Evolutionary conservation across 2,113 vertebrate species (phyloP), one percentile per base, ranked within the genome.

Genomic region (Okapia johnstoni): DNA sequence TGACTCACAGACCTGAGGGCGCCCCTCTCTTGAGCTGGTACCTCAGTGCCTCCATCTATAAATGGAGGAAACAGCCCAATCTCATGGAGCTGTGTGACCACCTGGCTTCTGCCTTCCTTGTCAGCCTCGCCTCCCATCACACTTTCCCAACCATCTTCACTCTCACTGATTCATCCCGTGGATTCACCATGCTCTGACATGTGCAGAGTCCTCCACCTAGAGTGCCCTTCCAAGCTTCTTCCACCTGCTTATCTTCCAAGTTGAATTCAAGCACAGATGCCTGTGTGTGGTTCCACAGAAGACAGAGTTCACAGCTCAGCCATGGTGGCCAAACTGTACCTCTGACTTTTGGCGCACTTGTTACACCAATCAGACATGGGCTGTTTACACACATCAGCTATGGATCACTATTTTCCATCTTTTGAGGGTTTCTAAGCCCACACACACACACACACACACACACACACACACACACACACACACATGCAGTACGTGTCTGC

Each of bases 401-500:
- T 17, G 60, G 93, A 30, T 19, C 70, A 48, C 28, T 5, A 7
- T 26, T 40, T 87, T 36, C 14, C 33, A 19, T 5, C 8, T 54
- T 88, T 23, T 1, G 50, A 52, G 84, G 55, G 86, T 23, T 87
- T 87, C 73, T 80, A 66, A 54, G 70, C 21, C 55, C 7, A 26
- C 30, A 58, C 13, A 33, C 57, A 48, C 23, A 58, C 3, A 14
- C n/a, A 36, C 48, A 4, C 8, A 5, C 57, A 80, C 21, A 50
- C 10, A 70, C 16, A 33, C 63, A 36, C 60, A 33, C 60, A 33
- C 60, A 63, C 61, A 63, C 30, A 63, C 61, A 66, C 7, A n/a
- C 17, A 70, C 17, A 66, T 0, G 1, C n/a, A 46, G 48, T 2
- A 21, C 3, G 4, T 11, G 28, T 5, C 55, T 40, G 55, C 80